phyloP scores from a whole-genome alignment of 2,797 vertebrate genomes.

The Telmatherina bonti region DNA sequence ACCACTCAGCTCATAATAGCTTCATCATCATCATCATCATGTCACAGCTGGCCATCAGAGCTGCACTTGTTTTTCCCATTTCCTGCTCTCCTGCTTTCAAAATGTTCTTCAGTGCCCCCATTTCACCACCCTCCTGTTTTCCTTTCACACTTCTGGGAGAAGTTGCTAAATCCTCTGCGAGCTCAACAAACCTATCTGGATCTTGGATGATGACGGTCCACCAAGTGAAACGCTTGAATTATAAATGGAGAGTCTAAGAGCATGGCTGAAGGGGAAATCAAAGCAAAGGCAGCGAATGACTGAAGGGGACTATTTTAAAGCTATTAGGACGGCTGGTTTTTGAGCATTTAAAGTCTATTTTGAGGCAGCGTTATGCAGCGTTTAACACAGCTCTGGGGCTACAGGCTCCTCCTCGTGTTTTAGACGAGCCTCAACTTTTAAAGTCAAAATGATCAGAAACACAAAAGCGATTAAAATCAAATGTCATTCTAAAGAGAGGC shows the following conservation, averaged over 20 bases:
- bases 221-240: neutral
- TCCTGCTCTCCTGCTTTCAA: constrained; percentile 37
- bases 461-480: too few relatives aligned
- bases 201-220: neutral
- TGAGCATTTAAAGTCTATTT: too few relatives aligned
- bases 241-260: neutral
- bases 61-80: constrained; percentile 34
- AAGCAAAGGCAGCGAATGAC: neutral
- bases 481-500: too few relatives aligned
- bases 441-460: too few relatives aligned
- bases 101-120: neutral
- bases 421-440: too few relatives aligned
- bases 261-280: neutral
- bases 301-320: neutral
- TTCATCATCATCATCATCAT: constrained; percentile 61
- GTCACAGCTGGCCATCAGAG: constrained; percentile 62
- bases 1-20: constrained; percentile 46
- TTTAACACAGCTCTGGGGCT: too few relatives aligned
- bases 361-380: too few relatives aligned
- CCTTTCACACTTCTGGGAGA: neutral
- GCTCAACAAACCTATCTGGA: neutral
- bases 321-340: neutral
- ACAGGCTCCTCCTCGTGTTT: too few relatives aligned
- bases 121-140: neutral
- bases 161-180: neutral